These are phyloP conservation scores for Stictonetta naevosa DNA, from an alignment of 2,113 vertebrate species.

Conservation along the genomic window DNA sequence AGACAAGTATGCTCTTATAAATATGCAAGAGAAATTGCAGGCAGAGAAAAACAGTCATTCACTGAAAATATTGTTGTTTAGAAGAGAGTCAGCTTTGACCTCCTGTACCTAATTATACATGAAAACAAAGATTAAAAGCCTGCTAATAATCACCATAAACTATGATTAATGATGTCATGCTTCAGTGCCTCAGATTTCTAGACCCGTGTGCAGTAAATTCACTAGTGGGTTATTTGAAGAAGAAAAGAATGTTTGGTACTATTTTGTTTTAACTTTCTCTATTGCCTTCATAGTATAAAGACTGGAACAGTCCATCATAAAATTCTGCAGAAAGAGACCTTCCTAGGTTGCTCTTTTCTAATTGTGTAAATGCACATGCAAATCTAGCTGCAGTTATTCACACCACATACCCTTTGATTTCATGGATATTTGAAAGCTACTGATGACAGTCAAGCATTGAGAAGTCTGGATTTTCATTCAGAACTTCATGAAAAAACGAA, in stretches of 20 bases:
- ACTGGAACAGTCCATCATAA: not conserved
- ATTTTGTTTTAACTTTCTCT: constrained; percentile 20
- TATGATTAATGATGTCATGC: constrained; percentile 69
- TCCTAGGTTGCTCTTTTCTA: not conserved
- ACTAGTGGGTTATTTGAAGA: constrained; percentile 24
- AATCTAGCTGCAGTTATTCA: not conserved
- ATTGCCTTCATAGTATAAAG: not conserved
- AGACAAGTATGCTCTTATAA: constrained; percentile 46
- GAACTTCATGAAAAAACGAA: not conserved
- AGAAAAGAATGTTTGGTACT: constrained; percentile 5
- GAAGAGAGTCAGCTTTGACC: constrained; percentile 61
- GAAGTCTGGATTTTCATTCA: not conserved
- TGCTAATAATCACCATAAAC: constrained; percentile 72
- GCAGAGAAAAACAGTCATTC: constrained; percentile 49
- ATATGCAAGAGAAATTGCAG: constrained; percentile 56
- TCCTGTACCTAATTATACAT: constrained; percentile 70
- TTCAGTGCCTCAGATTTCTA: constrained; percentile 32
- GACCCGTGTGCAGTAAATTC: constrained; percentile 44
- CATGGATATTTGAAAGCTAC: not conserved
- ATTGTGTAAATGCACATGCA: not conserved
- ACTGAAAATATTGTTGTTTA: constrained; percentile 58
- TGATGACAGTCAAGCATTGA: not conserved
- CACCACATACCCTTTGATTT: not conserved
- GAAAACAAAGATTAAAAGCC: constrained; percentile 72
- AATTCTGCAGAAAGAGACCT: not conserved